phyloP scores from a whole-genome alignment of 2,888 invertebrate genomes.

The Psococerastis gibbosa region DNA sequence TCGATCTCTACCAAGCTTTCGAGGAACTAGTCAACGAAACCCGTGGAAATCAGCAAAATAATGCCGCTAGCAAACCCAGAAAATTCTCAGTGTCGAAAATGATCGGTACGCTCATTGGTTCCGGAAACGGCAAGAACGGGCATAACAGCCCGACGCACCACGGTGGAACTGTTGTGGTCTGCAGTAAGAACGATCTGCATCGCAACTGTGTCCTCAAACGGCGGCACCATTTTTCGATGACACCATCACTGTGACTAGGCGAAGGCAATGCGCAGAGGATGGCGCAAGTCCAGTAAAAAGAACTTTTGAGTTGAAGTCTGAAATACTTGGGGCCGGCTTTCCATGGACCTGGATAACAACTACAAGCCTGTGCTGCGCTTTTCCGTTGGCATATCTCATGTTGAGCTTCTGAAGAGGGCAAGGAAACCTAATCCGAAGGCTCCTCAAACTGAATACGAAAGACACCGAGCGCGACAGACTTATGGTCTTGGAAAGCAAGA shows the following conservation, averaged over 20 bases:
- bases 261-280: neutral
- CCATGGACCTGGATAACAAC: too few relatives aligned
- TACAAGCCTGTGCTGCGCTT: too few relatives aligned
- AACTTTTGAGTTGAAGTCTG: neutral
- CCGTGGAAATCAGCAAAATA: conserved; percentile 26
- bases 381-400: too few relatives aligned
- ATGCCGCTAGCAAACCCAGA: conserved; percentile 30
- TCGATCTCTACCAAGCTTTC: conserved; percentile 52
- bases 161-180: conserved; percentile 38
- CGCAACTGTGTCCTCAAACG: conserved; percentile 35
- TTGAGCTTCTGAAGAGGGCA: too few relatives aligned
- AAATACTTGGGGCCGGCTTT: too few relatives aligned
- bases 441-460: too few relatives aligned
- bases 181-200: conserved; percentile 37
- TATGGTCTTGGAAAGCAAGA: too few relatives aligned
- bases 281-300: neutral
- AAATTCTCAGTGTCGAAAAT: conserved; percentile 64
- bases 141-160: conserved; percentile 25
- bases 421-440: too few relatives aligned
- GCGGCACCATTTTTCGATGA: conserved; percentile 36
- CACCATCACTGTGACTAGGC: conserved; percentile 43
- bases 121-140: conserved; percentile 28
- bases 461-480: too few relatives aligned
- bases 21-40: conserved; percentile 48
- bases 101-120: conserved; percentile 53